Percentiles rank a stretch among this genome's conserved stretches.
Conservation (phyloP, 2,113 vertebrate species). For the Gavia stellata region DNA sequence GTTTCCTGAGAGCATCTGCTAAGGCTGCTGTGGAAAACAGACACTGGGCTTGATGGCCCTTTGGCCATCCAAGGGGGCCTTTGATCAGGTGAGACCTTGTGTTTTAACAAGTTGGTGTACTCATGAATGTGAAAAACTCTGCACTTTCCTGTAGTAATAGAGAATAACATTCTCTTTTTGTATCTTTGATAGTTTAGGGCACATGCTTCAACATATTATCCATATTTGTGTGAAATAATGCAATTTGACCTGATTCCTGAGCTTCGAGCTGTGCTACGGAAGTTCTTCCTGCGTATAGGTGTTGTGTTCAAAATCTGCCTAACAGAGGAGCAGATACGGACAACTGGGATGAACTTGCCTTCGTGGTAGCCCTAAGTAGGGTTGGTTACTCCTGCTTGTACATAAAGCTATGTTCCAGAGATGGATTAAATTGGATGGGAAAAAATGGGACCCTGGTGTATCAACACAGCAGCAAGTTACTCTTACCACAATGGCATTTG, state of each 20-base stretch:
- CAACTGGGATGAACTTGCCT: neutral
- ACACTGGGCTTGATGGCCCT: neutral
- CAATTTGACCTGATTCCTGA: constrained; percentile 98
- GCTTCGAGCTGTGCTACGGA: constrained; percentile 87
- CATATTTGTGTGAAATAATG: constrained; percentile 94
- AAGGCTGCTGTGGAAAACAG: neutral
- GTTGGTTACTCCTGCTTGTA: neutral
- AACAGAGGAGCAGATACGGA: constrained; percentile 55
- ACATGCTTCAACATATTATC: constrained; percentile 89
- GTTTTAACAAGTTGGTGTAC: neutral
- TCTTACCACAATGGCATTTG: neutral
- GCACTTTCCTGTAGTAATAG: accelerated
- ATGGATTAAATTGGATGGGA: neutral
- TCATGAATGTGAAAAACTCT: neutral
- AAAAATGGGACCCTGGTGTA: neutral
- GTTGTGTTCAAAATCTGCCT: constrained; percentile 86
- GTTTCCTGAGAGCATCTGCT: neutral
- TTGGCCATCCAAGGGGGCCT: neutral
- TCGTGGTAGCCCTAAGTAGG: constrained; percentile 5
- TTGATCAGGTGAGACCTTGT: neutral
- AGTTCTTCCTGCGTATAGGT: constrained; percentile 94
- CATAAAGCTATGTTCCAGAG: neutral
- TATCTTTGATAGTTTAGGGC: constrained; percentile 82
- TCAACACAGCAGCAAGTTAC: neutral
- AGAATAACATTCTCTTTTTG: neutral